Percentiles rank a stretch among this genome's conserved stretches.
Evolutionary conservation across 2,113 vertebrate species (phyloP).

Genomic region (Cottus gobio): DNA sequence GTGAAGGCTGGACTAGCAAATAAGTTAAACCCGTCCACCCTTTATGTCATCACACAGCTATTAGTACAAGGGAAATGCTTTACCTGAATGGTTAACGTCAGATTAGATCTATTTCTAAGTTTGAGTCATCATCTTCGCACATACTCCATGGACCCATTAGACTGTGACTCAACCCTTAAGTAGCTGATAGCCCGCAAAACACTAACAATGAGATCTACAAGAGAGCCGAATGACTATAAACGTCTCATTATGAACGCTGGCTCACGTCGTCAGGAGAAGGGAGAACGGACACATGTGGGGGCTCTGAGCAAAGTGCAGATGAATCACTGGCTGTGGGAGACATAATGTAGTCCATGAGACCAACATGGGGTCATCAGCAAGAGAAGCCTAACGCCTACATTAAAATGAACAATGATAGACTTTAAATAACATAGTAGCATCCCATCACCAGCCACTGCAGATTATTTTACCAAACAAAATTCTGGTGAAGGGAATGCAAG

Average conservation of each 20-base stretch:
- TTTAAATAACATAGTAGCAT: neutral
- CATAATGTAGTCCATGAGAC: neutral
- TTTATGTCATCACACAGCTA: neutral
- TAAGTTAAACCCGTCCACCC: neutral
- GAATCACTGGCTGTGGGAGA: slow-evolving; percentile 19
- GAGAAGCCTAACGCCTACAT: neutral
- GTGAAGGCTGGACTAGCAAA: neutral
- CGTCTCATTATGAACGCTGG: slow-evolving; percentile 9
- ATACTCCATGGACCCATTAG: slow-evolving; percentile 29
- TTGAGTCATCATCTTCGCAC: slow-evolving; percentile 63
- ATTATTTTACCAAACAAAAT: neutral
- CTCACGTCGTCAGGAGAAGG: neutral
- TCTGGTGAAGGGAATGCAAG: neutral
- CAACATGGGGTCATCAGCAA: neutral
- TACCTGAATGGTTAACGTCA: neutral
- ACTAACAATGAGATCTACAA: slow-evolving; percentile 37
- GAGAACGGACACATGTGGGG: neutral
- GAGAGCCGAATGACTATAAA: neutral
- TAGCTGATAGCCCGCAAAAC: slow-evolving; percentile 32
- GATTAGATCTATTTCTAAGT: slow-evolving; percentile 54
- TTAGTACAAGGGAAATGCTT: slow-evolving; percentile 13
- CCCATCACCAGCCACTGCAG: neutral
- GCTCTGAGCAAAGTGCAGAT: slow-evolving; percentile 1
- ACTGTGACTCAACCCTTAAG: slow-evolving; percentile 46
- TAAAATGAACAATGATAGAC: neutral